Conservation (phyloP, 2,888 invertebrate species). For the Iphiclides podalirius region DNA sequence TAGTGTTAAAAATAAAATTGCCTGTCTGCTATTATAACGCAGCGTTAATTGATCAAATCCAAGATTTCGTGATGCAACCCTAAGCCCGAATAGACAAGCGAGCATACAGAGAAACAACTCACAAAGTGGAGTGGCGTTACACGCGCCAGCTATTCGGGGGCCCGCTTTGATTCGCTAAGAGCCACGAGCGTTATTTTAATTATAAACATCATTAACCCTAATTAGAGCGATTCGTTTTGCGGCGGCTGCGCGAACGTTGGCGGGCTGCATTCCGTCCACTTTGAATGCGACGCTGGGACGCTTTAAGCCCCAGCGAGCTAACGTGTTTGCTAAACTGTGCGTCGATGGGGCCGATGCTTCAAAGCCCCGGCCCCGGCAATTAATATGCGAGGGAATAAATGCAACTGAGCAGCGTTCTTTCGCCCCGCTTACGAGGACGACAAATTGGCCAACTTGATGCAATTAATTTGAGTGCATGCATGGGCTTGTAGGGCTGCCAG, state of each 20-base stretch:
- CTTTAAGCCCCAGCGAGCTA: slow-evolving; percentile 48
- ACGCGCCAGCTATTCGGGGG: slow-evolving; percentile 54
- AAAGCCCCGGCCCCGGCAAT: slow-evolving; percentile 43
- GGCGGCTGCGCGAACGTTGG: slow-evolving; percentile 36
- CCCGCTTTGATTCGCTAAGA: slow-evolving; percentile 64
- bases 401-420: slow-evolving; percentile 36
- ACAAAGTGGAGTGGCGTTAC: slow-evolving; percentile 62
- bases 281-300: slow-evolving; percentile 69
- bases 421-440: slow-evolving; percentile 24
- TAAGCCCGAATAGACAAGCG: slow-evolving; percentile 32
- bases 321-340: slow-evolving; percentile 56
- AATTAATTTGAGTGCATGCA: slow-evolving; percentile 21
- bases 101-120: slow-evolving; percentile 46
- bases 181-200: slow-evolving; percentile 74
- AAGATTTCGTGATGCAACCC: too few species aligned
- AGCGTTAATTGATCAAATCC: too few species aligned
- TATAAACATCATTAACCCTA: slow-evolving; percentile 78
- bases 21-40: too few species aligned
- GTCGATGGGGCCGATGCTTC: slow-evolving; percentile 46
- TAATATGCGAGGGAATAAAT: slow-evolving; percentile 38
- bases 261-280: slow-evolving; percentile 66
- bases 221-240: slow-evolving; percentile 61
- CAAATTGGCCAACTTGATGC: slow-evolving; percentile 27
- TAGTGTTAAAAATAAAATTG: too few species aligned
- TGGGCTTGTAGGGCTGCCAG: slow-evolving; percentile 18